phyloP scores from a whole-genome alignment of 2,113 vertebrate species.

The Chlamydotis undulata region DNA sequence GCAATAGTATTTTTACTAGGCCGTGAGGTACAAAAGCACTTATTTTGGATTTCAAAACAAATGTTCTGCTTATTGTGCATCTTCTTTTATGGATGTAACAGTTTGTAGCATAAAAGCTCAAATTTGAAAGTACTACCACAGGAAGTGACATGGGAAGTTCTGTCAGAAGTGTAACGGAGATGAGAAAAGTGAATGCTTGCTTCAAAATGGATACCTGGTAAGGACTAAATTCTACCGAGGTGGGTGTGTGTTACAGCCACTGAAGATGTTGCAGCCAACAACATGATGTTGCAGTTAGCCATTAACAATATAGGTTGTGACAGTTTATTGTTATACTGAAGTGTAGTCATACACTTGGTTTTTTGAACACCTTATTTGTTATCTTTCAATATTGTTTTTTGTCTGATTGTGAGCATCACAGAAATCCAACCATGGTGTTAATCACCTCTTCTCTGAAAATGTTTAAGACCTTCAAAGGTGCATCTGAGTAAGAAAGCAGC shows the following conservation, averaged over 20 bases:
- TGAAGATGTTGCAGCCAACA: background rate
- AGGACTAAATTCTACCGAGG: background rate
- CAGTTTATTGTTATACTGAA: background rate
- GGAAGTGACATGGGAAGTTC: background rate
- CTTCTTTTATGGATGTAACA: background rate
- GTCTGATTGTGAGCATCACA: background rate
- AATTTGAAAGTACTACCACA: background rate
- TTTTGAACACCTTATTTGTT: background rate
- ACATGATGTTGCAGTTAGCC: background rate
- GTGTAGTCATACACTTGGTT: background rate
- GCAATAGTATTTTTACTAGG: background rate
- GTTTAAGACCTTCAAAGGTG: background rate
- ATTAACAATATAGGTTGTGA: background rate
- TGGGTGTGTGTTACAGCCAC: background rate
- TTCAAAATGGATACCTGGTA: background rate
- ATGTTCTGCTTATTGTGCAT: background rate
- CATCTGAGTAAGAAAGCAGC: background rate
- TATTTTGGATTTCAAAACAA: background rate
- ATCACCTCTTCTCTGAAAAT: background rate
- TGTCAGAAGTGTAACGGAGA: background rate
- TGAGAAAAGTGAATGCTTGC: background rate
- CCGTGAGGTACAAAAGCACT: background rate
- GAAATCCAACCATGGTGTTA: background rate
- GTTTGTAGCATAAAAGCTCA: background rate
- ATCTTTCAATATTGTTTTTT: background rate